Evolutionary conservation across 2,113 vertebrate species (phyloP).

Genomic region (Arenaria interpres): DNA sequence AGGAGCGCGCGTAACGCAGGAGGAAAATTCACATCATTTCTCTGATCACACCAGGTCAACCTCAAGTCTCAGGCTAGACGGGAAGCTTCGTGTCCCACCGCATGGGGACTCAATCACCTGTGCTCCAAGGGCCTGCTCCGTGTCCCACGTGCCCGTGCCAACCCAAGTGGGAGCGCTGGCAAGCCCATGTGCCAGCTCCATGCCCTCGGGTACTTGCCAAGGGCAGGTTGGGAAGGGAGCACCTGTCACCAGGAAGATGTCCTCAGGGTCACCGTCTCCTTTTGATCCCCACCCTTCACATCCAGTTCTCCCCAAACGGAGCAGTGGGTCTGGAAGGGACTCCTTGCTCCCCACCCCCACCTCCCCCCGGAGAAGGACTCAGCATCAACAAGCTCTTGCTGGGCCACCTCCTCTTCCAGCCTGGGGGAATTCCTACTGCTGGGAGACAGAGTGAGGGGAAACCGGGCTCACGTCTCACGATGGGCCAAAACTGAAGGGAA

Average conservation of each 20-base stretch:
- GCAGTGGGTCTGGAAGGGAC: neutral
- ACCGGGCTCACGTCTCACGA: fast-evolving
- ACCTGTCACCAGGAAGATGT: neutral
- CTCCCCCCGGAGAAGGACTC: neutral
- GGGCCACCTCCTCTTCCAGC: neutral
- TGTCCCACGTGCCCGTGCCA: neutral
- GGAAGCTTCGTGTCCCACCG: fast-evolving
- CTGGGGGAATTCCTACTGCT: neutral
- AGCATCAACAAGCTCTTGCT: neutral
- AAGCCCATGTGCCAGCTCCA: fast-evolving
- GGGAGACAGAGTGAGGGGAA: neutral
- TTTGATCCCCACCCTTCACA: neutral
- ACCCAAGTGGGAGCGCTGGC: neutral
- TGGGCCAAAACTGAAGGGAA: neutral
- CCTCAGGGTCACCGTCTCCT: neutral
- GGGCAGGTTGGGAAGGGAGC: neutral
- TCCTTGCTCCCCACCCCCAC: neutral
- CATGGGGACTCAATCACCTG: too few relatives aligned
- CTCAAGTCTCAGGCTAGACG: neutral
- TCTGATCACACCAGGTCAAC: fast-evolving
- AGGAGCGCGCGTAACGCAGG: fast-evolving
- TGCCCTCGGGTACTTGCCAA: neutral
- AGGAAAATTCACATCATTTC: neutral
- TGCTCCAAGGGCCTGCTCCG: neutral
- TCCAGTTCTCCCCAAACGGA: neutral